Conservation (phyloP, 1,140 invertebrate species). For the Mamestra configurata region DNA sequence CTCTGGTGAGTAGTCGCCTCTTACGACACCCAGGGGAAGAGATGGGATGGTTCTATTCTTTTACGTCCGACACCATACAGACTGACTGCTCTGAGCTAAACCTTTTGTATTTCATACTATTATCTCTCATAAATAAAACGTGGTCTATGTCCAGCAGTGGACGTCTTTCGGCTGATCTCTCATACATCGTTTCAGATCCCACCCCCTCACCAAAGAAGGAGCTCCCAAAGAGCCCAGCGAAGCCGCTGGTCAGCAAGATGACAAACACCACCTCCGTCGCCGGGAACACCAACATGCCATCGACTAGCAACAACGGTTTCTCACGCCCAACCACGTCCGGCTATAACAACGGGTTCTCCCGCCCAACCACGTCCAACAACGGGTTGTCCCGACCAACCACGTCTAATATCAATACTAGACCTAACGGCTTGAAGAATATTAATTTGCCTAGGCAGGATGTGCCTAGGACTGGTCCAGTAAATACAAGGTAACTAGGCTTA, state of each 20-base stretch:
- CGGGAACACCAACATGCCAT: not conserved
- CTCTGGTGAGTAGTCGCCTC: too few species aligned
- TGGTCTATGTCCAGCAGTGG: not conserved
- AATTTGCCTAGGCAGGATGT: slow-evolving; percentile 47
- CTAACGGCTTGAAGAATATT: slow-evolving; percentile 42
- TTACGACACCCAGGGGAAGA: too few species aligned
- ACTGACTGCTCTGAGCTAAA: slow-evolving; percentile 88
- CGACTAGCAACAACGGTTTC: slow-evolving; percentile 7
- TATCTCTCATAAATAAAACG: too few species aligned
- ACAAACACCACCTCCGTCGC: not conserved
- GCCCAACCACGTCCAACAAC: not conserved
- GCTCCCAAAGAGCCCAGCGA: not conserved
- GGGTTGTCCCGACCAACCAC: not conserved
- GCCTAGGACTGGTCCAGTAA: not conserved
- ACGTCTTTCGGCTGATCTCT: not conserved
- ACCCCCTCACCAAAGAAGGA: slow-evolving; percentile 50
- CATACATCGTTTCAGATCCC: slow-evolving; percentile 57
- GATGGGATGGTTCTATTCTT: too few species aligned
- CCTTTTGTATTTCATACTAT: too few species aligned
- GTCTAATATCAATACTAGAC: not conserved
- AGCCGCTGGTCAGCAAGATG: not conserved
- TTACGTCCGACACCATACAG: too few species aligned
- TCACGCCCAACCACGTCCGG: not conserved
- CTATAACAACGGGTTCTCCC: not conserved
- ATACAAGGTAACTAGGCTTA: not conserved